Percentiles rank a stretch among this genome's conserved stretches.
Conservation (phyloP, 1,140 invertebrate species). For the Trachelipus rathkii region DNA sequence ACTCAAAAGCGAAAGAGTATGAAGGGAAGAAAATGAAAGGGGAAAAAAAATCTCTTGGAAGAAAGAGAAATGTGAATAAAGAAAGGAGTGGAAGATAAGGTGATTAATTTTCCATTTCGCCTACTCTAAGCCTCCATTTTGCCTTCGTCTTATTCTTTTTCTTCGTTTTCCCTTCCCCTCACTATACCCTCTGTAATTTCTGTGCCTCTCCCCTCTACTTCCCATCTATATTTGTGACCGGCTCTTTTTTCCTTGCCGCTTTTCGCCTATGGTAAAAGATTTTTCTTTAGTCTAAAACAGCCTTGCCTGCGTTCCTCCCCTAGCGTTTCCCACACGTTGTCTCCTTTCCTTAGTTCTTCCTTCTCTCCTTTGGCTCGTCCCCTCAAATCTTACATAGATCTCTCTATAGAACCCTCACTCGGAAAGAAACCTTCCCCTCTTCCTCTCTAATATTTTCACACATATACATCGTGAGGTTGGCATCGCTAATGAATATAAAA, state of each 20-base stretch:
- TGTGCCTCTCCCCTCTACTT: neutral
- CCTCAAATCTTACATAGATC: neutral
- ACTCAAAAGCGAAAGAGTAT: no score
- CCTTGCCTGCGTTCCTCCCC: neutral
- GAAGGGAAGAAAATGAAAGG: no score
- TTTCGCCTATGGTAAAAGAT: neutral
- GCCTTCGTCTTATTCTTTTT: neutral
- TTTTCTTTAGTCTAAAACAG: slow-evolving; percentile 1
- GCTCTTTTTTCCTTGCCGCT: neutral
- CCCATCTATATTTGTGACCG: no score
- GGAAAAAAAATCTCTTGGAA: no score
- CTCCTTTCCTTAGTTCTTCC: neutral
- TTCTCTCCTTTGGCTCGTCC: neutral
- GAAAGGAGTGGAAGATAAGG: neutral
- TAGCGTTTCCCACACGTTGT: neutral
- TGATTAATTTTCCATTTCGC: slow-evolving; percentile 13
- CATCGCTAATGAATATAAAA: neutral
- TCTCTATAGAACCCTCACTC: neutral
- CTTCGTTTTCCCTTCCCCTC: neutral
- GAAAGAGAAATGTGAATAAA: no score
- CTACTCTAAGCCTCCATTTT: neutral
- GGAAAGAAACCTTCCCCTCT: neutral
- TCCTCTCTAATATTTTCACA: neutral
- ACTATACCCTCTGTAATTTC: neutral
- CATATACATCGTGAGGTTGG: no score